These are phyloP conservation scores for Gambusia holbrooki DNA, from an alignment of 2,113 vertebrate genomes.

Conservation along the genomic window DNA sequence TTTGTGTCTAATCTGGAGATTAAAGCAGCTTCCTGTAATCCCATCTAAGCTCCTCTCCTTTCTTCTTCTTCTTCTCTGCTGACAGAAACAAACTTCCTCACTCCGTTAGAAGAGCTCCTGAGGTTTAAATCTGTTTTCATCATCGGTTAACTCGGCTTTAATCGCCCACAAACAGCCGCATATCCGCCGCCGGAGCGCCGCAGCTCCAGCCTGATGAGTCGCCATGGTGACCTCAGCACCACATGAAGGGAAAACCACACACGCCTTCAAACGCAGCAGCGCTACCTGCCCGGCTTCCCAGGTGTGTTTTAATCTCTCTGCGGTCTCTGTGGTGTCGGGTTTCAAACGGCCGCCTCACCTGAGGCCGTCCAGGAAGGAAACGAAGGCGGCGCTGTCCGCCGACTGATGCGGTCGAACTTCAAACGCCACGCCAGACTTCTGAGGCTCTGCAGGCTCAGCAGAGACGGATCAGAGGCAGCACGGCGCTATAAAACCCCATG, in stretches of 20 bases:
- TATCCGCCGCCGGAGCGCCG: slow-evolving; percentile 36
- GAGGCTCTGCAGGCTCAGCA: slow-evolving; percentile 21
- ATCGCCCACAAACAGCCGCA: slow-evolving; percentile 60
- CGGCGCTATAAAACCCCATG: slow-evolving; percentile 35
- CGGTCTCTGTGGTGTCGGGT: slow-evolving; percentile 57
- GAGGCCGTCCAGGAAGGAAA: slow-evolving; percentile 71
- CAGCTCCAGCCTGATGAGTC: slow-evolving; percentile 54
- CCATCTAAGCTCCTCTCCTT: background rate
- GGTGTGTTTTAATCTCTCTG: slow-evolving; percentile 66
- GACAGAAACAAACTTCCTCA: background rate
- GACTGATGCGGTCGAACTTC: slow-evolving; percentile 70
- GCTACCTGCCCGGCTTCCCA: slow-evolving; percentile 51
- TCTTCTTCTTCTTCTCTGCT: background rate
- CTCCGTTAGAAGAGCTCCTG: background rate
- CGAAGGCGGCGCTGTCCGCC: slow-evolving; percentile 27
- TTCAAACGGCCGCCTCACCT: slow-evolving; percentile 63
- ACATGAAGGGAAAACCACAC: slow-evolving; percentile 58
- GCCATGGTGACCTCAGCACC: slow-evolving; percentile 39
- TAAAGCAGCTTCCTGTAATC: background rate
- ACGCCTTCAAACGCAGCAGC: slow-evolving; percentile 29
- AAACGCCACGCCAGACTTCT: slow-evolving; percentile 57
- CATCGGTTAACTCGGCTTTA: slow-evolving; percentile 44
- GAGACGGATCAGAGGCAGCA: slow-evolving; percentile 46
- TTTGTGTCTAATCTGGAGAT: background rate
- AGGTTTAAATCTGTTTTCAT: slow-evolving; percentile 21